A percentile compares a stretch with the other conserved stretches of the same genome.
Conservation (phyloP, 2,797 vertebrate species). For the Cyclura pinguis region DNA sequence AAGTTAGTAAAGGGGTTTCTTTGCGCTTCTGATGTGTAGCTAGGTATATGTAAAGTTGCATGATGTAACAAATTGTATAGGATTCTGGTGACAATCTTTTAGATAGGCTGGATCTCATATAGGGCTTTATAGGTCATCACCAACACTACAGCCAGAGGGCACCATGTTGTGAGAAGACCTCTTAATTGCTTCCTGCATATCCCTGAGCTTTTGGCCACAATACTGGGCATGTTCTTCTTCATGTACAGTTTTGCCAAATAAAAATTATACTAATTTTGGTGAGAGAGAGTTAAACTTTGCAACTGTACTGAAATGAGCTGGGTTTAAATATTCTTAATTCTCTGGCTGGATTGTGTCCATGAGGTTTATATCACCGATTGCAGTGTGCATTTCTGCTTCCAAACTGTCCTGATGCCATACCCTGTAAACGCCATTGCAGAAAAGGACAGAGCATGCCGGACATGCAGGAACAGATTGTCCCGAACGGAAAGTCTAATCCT, state of each 20-base stretch:
- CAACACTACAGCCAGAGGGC: too few relatives aligned
- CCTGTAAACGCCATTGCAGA: slow-evolving; percentile 46
- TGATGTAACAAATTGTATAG: too few relatives aligned
- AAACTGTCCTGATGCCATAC: not conserved
- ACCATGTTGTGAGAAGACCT: not conserved
- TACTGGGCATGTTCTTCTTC: not conserved
- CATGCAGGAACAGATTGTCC: slow-evolving; percentile 31
- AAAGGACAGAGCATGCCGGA: slow-evolving; percentile 66
- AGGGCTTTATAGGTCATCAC: too few relatives aligned
- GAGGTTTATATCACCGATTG: slow-evolving; percentile 42
- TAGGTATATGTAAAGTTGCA: too few relatives aligned
- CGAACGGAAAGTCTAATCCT: slow-evolving; percentile 35
- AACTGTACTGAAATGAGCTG: not conserved
- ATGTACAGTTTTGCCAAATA: too few relatives aligned
- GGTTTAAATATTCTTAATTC: not conserved
- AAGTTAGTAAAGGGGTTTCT: too few relatives aligned
- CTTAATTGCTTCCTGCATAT: not conserved
- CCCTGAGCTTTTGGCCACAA: not conserved
- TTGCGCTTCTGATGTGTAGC: too few relatives aligned
- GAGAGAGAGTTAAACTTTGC: not conserved
- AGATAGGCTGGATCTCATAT: too few relatives aligned
- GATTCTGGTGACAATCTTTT: too few relatives aligned
- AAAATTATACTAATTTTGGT: too few relatives aligned
- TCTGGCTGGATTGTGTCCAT: not conserved
- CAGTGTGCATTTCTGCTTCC: slow-evolving; percentile 39